Percentiles rank a stretch among this genome's conserved stretches.
These are phyloP conservation scores for Catharus bicknelli DNA, from an alignment of 2,113 vertebrate genomes.

Conservation along the genomic window DNA sequence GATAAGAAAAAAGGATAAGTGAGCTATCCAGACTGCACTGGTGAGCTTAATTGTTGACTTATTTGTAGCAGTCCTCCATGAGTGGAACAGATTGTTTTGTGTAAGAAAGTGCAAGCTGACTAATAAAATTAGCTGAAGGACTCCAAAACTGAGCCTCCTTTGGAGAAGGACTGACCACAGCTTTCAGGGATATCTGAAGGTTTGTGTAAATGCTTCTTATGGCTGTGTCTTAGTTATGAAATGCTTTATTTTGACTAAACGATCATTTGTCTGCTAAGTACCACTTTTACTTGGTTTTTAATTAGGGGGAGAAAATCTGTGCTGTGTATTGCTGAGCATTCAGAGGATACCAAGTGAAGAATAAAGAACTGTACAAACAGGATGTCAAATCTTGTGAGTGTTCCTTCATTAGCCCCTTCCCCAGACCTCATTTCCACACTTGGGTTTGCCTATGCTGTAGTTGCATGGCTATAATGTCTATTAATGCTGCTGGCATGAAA, in stretches of 20 bases:
- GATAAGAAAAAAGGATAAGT: neutral
- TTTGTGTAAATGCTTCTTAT: slow-evolving; percentile 1
- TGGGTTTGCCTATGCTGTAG: fast-evolving
- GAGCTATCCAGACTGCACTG: neutral
- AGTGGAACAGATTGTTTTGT: neutral
- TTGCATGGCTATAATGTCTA: neutral
- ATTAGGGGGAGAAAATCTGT: slow-evolving; percentile 2
- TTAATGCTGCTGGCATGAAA: slow-evolving; percentile 46
- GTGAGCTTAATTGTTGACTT: neutral
- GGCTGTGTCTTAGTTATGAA: slow-evolving; percentile 31
- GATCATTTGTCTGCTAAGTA: slow-evolving; percentile 45
- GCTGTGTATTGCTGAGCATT: neutral
- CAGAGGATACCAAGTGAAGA: neutral
- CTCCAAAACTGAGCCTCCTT: neutral
- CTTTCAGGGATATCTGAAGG: neutral
- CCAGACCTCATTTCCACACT: neutral
- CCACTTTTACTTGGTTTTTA: slow-evolving; percentile 51
- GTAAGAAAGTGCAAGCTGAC: neutral
- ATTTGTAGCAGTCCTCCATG: neutral
- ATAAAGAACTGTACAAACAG: neutral
- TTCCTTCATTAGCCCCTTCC: neutral
- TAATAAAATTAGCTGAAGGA: neutral
- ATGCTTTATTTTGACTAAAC: slow-evolving; percentile 63
- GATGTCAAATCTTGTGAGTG: neutral
- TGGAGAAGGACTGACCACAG: neutral